Evolutionary conservation across 1,140 invertebrate genomes (phyloP).

Genomic region (Coelopa frigida): DNA sequence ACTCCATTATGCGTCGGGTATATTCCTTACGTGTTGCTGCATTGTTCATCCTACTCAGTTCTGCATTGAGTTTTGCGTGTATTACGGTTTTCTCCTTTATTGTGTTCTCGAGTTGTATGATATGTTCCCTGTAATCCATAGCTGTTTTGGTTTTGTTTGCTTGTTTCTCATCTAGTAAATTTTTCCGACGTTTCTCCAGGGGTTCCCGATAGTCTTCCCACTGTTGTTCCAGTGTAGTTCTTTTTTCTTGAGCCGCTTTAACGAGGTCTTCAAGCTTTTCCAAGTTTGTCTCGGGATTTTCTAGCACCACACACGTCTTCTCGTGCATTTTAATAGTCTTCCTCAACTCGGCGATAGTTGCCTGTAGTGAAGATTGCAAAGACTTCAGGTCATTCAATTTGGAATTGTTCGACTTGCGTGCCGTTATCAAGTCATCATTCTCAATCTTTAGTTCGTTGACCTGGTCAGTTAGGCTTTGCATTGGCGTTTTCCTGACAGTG

Average conservation of each 20-base stretch:
- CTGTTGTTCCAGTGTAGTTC: slow-evolving; percentile 33
- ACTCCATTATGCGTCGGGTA: slow-evolving; percentile 86
- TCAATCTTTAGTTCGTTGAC: slow-evolving; percentile 28
- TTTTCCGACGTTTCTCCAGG: slow-evolving; percentile 22
- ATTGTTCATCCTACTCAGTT: slow-evolving; percentile 50
- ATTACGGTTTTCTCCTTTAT: slow-evolving; percentile 27
- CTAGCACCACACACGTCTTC: slow-evolving; percentile 31
- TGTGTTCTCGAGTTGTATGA: slow-evolving; percentile 25
- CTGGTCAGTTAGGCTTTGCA: slow-evolving; percentile 21
- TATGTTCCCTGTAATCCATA: slow-evolving; percentile 20
- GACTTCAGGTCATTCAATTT: slow-evolving; percentile 13
- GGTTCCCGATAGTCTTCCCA: slow-evolving; percentile 39
- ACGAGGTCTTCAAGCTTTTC: slow-evolving; percentile 32
- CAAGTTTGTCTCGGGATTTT: slow-evolving; percentile 32
- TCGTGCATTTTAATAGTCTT: slow-evolving; percentile 32
- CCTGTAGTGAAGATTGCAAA: slow-evolving; percentile 13
- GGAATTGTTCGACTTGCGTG: slow-evolving; percentile 21
- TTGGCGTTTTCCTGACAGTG: background rate
- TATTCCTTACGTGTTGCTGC: slow-evolving; percentile 67
- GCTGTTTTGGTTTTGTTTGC: slow-evolving; percentile 24
- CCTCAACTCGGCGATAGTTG: slow-evolving; percentile 19
- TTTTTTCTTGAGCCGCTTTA: slow-evolving; percentile 22
- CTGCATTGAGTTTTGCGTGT: slow-evolving; percentile 48
- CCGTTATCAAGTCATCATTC: slow-evolving; percentile 23
- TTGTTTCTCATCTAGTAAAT: slow-evolving; percentile 24